Base-by-base conservation (phyloP, 2,888 invertebrate species). In the Eilema depressum region DNA sequence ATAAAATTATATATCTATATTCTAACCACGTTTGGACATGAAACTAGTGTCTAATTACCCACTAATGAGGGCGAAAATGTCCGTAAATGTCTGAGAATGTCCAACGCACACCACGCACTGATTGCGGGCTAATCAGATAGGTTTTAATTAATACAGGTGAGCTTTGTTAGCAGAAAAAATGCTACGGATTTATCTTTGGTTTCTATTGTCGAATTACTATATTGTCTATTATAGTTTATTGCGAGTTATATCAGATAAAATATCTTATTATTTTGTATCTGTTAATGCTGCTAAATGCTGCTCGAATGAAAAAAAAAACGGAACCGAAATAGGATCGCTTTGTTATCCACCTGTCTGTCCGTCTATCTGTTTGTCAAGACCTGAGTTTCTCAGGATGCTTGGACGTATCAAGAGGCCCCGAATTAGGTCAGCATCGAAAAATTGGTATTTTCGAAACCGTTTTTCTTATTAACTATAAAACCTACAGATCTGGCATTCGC, bases 1-100 rank as follows among this genome's bases (percentile, higher is more conserved):
- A 20, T 30, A 30, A 30, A 11, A n/a, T 33, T 65, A 23, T 25
- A 26, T 57, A 17, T 23, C 28, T 25, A 41, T n/a, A 66, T 66
- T 66, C 66, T n/a, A 41, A n/a, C 20, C 66, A 60, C 59, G 66
- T 41, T 41, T 65, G 73, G 73, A 72, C 76, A 56, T 37, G 59
- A 33, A 60, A 65, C 25, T 81, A 79, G 70, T 69, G 69, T 69
- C 70, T 72, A 79, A 79, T 79, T 76, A 76, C 62, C 60, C 60
- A 53, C 30, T 81, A 79, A 81, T 74, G 74, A 81, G 70, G 25
- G 66, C 61, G 20, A 63, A 57, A 56, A 33, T 69, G 41, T 63
- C 57, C n/a, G 37, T 4, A 57, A 41, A 66, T 68, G 41, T 63
- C 37, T 14, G 26, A 14, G 41, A 41, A 66, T n/a, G 66, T 66